Base-by-base conservation (phyloP, 2,113 vertebrate species). In the Suncus etruscus region DNA sequence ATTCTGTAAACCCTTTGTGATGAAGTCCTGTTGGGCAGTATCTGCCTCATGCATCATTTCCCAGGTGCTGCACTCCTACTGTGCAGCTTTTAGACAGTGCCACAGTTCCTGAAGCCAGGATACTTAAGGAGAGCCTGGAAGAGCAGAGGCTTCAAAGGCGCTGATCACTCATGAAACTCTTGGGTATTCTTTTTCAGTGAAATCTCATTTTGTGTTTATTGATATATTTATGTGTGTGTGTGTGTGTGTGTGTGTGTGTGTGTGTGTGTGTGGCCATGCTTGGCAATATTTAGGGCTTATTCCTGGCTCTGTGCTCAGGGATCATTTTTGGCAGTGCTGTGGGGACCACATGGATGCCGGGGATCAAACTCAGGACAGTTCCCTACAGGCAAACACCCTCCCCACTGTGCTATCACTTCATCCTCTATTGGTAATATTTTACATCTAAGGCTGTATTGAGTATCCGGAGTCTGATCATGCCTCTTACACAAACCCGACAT, bases 21-120 rank as follows among this genome's bases (percentile, higher is more conserved):
- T 65, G 73, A 24, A 50, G 32, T 83, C 45, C 47, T 16, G 3
- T 66, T 54, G 39, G 63, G 31, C 8, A 77, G 47, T 11, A 10
- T 68, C 58, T 79, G 10, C 72, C 29, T n/a, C n/a, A 1, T 70
- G 20, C 58, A 65, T 77, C 27, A 51, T 39, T 79, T 91, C 29
- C 27, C 48, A 58, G 24, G n/a, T 65, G 3, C 48, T 50, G 75
- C 75, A 83, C 76, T 75, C 29, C 31, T 50, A 18, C 5, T 16
- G 9, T 8, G 50, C 45, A 54, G 72, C 80, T 39, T 86, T 76
- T n/a, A 78, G 45, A 9, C 47, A 7, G 69, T 68, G 12, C 31
- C 72, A 31, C 15, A 15, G 76, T 95, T 88, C 80, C 32, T 85
- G 16, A 85, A 93, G 58, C 58, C 48, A 58, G 58, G 12, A 87